Base-by-base conservation (phyloP, 2,797 vertebrate species). In the Hybognathus amarus region DNA sequence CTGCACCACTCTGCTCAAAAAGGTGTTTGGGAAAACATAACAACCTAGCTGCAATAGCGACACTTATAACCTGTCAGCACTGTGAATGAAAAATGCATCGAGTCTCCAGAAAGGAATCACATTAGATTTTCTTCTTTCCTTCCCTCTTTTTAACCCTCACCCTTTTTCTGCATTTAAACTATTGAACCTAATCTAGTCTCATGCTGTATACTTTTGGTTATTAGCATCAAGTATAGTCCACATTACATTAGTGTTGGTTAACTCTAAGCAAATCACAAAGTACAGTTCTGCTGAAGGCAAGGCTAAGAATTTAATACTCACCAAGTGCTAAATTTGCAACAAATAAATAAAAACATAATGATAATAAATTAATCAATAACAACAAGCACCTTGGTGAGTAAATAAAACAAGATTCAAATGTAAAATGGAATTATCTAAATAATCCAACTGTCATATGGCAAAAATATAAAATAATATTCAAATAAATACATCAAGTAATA, bases 41-140 rank as follows among this genome's bases (percentile, higher is more conserved):
- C 80, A 82, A 74, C 40, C 56, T 38, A 22, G 70, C 42, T 52
- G 80, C 59, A 42, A 22, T 82, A 82, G 13, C 42, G 45, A 61
- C 54, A 61, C 54, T 33, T 33, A 22, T 13, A 27, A 70, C 13
- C 68, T 40, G 70, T 64, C 79, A 50, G 69, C 42, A 18, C 22
- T 50, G 45, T 52, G 50, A 52, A 74, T 66, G 42, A 74, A 61
- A 73, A 40, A 74, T 5, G 15, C 52, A 71, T 59, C 54, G 71
- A 80, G 52, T 61, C 38, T 80, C 17, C 40, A 45, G 61, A 24
- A 38, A 38, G 56, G 75, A 77, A 33, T 79, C 13, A 36, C 42
- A 24, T 22, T 33, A 38, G 2, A 40, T 6, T 27, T 45, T 45
- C 3, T 61, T 61, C 12, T 27, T 63, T 63, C 3, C 40, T 61